Base-by-base conservation (phyloP, 2,797 vertebrate genomes). In the Helarctos malayanus region DNA sequence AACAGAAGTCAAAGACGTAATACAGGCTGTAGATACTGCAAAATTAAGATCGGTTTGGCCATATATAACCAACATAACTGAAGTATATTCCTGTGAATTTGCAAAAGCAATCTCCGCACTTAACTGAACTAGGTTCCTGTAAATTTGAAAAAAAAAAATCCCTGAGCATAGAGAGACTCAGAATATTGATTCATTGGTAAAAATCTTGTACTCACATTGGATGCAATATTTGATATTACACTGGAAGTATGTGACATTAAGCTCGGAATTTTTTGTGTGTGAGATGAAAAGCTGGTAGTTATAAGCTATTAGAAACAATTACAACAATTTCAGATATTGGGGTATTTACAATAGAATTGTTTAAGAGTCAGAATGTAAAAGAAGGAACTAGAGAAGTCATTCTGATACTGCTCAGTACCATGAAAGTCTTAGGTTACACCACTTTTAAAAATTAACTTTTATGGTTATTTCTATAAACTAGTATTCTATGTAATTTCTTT, bases 1-100 rank as follows among this genome's bases (percentile, higher is more conserved):
- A 95, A 73, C 83, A 93, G 68, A 94, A 97, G 96, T 97, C 93
- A 93, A 86, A 87, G 88, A 93, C 52, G 91, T 96, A 95, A 97
- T 87, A 81, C 56, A 68, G 16, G 25, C 25, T 73, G 5, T 91
- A 91, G 91, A 91, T 76, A 65, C 38, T 71, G 16, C 10, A 78
- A 96, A 88, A 95, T 96, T 88, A 96, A 97, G 85, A 95, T 89
- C 73, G 14, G 38, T 68, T 91, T 96, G 41, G 32, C 59, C 21
- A 71, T 81, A 92, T 89, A 81, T 94, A 93, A 97, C 57, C 82
- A 73, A 57, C 47, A 87, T 83, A 54, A 85, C 41, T 54, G 4
- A 75, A 71, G 27, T 78, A 38, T 16, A 4, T 91, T 76, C 81
- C 59, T 89, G 35, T 25, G 49, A 57, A 38, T 69, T 87, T 94